Base-by-base conservation (phyloP, 2,888 invertebrate species). In the Baronia brevicornis region DNA sequence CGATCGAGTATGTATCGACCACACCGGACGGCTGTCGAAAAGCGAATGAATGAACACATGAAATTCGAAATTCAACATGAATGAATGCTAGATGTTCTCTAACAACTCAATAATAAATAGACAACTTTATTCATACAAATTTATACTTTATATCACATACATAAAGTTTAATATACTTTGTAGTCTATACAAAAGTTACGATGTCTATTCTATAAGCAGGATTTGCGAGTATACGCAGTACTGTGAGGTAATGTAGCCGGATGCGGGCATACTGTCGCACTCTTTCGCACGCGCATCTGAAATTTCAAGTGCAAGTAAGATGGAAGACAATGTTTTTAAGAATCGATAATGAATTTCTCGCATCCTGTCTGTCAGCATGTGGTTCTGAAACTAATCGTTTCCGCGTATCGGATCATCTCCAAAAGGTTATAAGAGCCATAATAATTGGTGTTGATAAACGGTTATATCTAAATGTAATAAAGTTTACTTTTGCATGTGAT, bases 321-420 rank as follows among this genome's bases (percentile, higher is more conserved):
- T 6, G 24, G 25, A 39, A 46, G 28, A 26, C 40, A 46, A 53
- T 56, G 58, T 60, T 68, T 77, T 71, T 70, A 62, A 71, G 74
- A 67, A 70, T 77, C 71, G 66, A 75, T 75, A 77, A 77, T 73
- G 71, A 67, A 61, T 68, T 64, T 61, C 63, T 71, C 59, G 59
- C 75, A 77, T 80, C 80, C 77, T 70, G 72, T 58, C 66, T 74
- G 77, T 77, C 78, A 74, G 63, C 78, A 66, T 75, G 74, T 65
- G 75, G 66, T 64, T 62, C 65, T 70, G 70, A 73, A 75, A 80
- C 75, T 72, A 78, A 80, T 80, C 74, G 77, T 70, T 79, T 80
- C 80, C 79, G 68, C 49, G 60, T 60, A 38, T 42, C 38, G 33
- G 28, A 18, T 12, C 22, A 35, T 32, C 25, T 27, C 7, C 5